Evolutionary conservation across 2,888 invertebrate species (phyloP), one percentile per base, ranked within the genome.

Genomic region (Spicauda simplicius): DNA sequence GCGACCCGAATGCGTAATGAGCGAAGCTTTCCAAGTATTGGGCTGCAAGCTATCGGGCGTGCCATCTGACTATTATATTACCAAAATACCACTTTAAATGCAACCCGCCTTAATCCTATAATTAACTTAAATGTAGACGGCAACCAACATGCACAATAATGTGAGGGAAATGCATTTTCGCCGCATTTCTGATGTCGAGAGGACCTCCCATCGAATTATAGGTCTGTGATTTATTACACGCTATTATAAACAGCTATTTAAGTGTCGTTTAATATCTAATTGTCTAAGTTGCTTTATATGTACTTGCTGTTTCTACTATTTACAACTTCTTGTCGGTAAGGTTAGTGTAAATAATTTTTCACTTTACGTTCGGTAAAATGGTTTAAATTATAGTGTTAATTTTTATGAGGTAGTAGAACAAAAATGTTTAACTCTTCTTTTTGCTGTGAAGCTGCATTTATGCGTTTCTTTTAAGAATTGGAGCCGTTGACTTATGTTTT

Each of bases 11-110:
- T 93, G 85, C 86, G 83, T 88, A 92, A 92, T 93, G 85, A 88
- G 87, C 79, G 73, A 81, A 80, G 82, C 85, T 88, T 92, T 93
- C 91, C 87, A 83, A 87, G 92, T 92, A 93, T 88, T 86, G 82
- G 79, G 82, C 82, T 82, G 80, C 86, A 80, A 84, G 82, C 85
- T 91, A 92, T 92, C 92, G 84, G 83, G 87, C 91, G 91, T 92
- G 90, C 92, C 89, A 92, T 92, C 92, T 88, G 86, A 91, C 92
- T 91, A 88, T 91, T 90, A 90, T 91, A 90, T 91, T 92, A 91
- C 91, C 91, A 87, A 92, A 93, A 93, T 90, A 89, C 88, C 85
- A 87, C 87, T 90, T 89, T 86, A 90, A 91, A 91, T 89, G 86
- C 92, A 89, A 81, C 84, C 83, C 83, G 76, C 73, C 82, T 80